Base-by-base conservation (phyloP, 2,888 invertebrate species). In the Trachelus iudaicus region DNA sequence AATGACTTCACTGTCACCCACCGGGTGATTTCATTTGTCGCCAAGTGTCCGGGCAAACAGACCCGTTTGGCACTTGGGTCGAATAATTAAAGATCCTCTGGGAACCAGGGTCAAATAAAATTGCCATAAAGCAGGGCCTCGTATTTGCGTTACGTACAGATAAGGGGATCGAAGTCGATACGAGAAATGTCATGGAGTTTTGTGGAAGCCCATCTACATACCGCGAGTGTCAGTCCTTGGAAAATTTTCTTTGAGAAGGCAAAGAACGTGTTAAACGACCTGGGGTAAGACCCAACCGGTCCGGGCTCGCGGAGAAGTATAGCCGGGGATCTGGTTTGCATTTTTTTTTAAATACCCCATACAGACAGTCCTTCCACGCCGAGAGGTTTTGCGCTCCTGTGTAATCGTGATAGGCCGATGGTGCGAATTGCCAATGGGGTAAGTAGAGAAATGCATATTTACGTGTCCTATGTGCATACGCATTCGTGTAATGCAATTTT, bases 291-390 rank as follows among this genome's bases (percentile, higher is more conserved):
- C 80, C 84, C 84, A 88, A 89, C 89, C 89, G 89, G 89, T 89
- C 89, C 77, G 81, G 82, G 83, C 83, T 79, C 78, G 79, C 73
- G 71, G 78, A 76, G 80, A 69, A 79, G 77, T 73, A 73, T 76
- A 69, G 68, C 69, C 73, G 79, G 76, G 83, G 84, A 89, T 89
- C 88, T 89, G 88, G 89, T 89, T 89, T 89, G 86, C 82, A 84
- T 87, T 87, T 87, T 88, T 88, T 56, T 56, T 78, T 31, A 40
- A 78, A 78, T 87, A 35, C 87, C 87, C 85, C 82, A 88, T 89
- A 89, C 85, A 89, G 87, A 88, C 85, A 84, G 86, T 81, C 79
- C 34, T 12, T 37, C 3, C 30, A 4, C 6, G 40, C 40, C 15
- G 15, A 15, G 15, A 33, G 15, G 6, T 56, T 23, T 56, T 56